phyloP scores from a whole-genome alignment of 1,140 invertebrate genomes.

The Drosophila repletoides region DNA sequence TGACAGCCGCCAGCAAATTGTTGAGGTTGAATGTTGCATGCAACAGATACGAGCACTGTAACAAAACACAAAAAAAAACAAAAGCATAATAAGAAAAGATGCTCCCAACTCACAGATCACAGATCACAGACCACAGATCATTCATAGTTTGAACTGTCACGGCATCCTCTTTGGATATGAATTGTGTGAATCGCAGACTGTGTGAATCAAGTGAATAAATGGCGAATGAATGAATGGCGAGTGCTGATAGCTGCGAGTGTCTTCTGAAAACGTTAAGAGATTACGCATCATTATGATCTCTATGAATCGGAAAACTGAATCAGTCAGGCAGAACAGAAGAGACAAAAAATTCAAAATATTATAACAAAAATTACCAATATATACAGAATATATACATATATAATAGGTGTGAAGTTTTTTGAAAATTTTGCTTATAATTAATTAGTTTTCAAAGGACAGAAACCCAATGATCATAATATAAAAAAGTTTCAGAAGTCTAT shows the following conservation, averaged over 20 bases:
- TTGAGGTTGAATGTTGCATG: slow-evolving; percentile 29
- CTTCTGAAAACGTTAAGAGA: not conserved
- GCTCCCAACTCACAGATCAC: not conserved
- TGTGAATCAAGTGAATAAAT: not conserved
- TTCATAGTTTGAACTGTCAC: slow-evolving; percentile 5
- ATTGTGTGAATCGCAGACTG: not conserved
- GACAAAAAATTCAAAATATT: too few species aligned
- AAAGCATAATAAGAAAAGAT: not conserved
- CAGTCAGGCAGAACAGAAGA: slow-evolving; percentile 8
- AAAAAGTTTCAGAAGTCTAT: too few species aligned
- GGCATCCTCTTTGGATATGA: not conserved
- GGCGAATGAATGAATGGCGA: not conserved
- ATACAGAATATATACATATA: not conserved
- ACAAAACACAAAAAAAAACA: slow-evolving; percentile 2
- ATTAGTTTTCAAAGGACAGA: too few species aligned
- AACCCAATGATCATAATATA: too few species aligned
- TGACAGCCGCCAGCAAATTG: slow-evolving; percentile 50
- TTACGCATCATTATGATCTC: slow-evolving; percentile 5
- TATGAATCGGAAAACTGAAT: too few species aligned
- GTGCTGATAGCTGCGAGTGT: slow-evolving; percentile 7
- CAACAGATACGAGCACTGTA: slow-evolving; percentile 15
- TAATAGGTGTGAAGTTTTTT: too few species aligned
- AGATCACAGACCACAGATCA: not conserved
- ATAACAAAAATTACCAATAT: not conserved
- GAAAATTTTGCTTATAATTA: too few species aligned